Percentiles rank a stretch among this genome's conserved stretches.
These are phyloP conservation scores for Pachyseris speciosa DNA, from an alignment of 64 coral and sea anemone species.

Conservation along the genomic window DNA sequence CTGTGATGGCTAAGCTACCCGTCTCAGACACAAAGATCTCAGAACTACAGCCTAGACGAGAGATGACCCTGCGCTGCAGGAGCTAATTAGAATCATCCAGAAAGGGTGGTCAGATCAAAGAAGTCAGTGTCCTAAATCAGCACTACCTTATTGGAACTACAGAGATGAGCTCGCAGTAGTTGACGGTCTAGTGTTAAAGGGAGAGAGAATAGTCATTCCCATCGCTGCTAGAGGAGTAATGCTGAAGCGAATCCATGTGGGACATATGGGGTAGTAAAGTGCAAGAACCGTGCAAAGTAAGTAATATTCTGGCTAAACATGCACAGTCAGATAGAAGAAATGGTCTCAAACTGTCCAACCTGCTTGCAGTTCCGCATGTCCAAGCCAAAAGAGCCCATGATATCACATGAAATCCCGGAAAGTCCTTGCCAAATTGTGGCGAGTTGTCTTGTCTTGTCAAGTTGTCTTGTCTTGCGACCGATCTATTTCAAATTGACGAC, in stretches of 20 bases:
- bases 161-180: neutral
- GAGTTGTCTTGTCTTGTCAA: no score
- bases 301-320: conserved; percentile 70
- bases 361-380: conserved; percentile 15
- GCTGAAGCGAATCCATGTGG: conserved; percentile 18
- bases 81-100: neutral
- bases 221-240: neutral
- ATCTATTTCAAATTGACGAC: conserved; percentile 49
- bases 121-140: neutral
- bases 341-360: conserved; percentile 42
- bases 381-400: conserved; percentile 59
- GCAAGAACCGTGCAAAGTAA: conserved; percentile 26
- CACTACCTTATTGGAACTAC: neutral
- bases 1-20: neutral
- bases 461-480: no score
- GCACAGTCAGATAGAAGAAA: conserved; percentile 52
- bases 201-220: neutral
- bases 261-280: conserved; percentile 47
- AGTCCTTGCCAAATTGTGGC: conserved; percentile 58
- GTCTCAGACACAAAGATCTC: no score
- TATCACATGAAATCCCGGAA: conserved; percentile 42
- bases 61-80: neutral
- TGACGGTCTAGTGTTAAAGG: neutral
- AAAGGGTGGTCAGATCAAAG: neutral
- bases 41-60: no score